Evolutionary conservation across 2,797 vertebrate genomes (phyloP).

Genomic region (Somateria mollissima): DNA sequence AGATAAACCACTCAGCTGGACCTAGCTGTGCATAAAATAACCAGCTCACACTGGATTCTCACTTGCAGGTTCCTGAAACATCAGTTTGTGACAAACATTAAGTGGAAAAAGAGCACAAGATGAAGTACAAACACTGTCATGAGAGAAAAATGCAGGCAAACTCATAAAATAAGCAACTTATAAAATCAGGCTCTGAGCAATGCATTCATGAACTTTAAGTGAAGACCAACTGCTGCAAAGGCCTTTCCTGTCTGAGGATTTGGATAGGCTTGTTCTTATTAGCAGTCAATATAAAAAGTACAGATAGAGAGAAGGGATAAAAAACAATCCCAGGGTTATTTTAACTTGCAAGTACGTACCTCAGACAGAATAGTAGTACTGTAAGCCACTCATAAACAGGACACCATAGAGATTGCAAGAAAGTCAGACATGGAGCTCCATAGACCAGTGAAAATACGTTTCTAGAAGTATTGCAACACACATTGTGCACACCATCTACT

Average conservation of each 20-base stretch:
- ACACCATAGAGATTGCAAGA: neutral
- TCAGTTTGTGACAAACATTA: neutral
- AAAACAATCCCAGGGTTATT: neutral
- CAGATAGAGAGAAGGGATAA: neutral
- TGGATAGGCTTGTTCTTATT: neutral
- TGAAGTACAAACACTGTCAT: neutral
- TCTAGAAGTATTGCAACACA: neutral
- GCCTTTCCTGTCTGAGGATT: neutral
- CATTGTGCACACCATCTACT: neutral
- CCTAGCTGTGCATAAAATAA: neutral
- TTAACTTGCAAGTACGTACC: neutral
- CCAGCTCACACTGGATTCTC: neutral
- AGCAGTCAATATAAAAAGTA: neutral
- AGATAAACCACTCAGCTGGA: neutral
- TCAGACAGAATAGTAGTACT: neutral
- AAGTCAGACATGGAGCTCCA: neutral
- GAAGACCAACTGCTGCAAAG: neutral
- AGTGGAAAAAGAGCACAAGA: neutral
- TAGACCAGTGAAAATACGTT: neutral
- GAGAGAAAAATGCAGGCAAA: neutral
- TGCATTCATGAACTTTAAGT: neutral
- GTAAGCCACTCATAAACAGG: neutral
- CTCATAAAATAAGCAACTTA: neutral
- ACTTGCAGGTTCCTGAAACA: neutral
- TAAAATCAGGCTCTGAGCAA: neutral